phyloP scores from a whole-genome alignment of 2,797 vertebrate species.

The Potorous gilbertii region DNA sequence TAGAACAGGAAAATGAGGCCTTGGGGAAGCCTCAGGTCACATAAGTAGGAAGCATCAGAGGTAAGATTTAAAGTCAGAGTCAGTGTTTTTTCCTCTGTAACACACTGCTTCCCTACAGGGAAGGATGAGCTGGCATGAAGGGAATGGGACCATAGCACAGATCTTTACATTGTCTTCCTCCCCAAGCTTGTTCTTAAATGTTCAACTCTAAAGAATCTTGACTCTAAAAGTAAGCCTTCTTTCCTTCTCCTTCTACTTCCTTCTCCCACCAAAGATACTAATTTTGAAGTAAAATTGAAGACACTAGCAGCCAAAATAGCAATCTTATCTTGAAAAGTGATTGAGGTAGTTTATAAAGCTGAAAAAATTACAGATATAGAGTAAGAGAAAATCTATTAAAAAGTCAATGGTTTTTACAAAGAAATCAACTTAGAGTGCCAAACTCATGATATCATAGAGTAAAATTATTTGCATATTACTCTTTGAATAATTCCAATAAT shows the following conservation, averaged over 20 bases:
- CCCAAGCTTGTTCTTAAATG: not conserved
- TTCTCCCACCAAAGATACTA: not conserved
- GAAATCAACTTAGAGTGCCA: not conserved
- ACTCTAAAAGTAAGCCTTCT: not conserved
- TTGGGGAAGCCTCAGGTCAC: not conserved
- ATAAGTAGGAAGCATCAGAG: not conserved
- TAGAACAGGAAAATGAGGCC: slow-evolving; percentile 14
- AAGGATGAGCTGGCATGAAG: not conserved
- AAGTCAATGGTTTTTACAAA: not conserved
- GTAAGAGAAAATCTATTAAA: not conserved
- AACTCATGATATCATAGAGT: not conserved
- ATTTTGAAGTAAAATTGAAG: not conserved
- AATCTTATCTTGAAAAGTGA: not conserved
- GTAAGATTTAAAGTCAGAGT: not conserved
- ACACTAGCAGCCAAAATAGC: not conserved
- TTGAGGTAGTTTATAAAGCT: not conserved
- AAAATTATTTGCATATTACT: slow-evolving; percentile 4
- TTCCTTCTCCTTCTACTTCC: not conserved
- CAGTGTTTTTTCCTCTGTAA: not conserved
- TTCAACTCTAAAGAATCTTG: not conserved
- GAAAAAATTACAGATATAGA: not conserved
- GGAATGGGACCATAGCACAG: not conserved
- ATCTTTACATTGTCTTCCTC: not conserved
- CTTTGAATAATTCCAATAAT: slow-evolving; percentile 2
- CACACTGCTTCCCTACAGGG: not conserved